These are phyloP conservation scores for Apistogramma diplotaenia DNA, from an alignment of 2,113 vertebrate species.

Conservation along the genomic window DNA sequence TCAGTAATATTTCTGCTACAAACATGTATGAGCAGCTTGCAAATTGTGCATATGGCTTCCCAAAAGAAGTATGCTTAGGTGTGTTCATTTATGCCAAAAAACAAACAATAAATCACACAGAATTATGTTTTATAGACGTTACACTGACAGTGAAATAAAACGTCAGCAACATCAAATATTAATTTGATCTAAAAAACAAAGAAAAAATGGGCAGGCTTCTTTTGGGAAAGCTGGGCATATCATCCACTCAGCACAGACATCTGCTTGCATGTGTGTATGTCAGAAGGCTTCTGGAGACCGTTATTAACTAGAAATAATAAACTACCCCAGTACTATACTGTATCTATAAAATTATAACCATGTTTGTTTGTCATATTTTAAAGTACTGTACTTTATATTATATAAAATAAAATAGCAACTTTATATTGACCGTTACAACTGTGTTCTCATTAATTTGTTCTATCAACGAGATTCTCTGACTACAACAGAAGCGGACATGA, in stretches of 20 bases:
- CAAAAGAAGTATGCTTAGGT: background rate
- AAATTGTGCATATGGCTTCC: background rate
- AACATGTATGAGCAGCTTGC: slow-evolving; percentile 25
- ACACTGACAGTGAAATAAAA: background rate
- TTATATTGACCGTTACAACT: slow-evolving; percentile 43
- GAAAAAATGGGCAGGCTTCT: background rate
- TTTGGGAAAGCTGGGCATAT: background rate
- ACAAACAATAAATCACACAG: background rate
- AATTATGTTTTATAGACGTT: background rate
- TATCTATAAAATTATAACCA: slow-evolving; percentile 53
- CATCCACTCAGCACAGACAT: background rate
- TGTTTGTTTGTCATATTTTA: slow-evolving; percentile 64
- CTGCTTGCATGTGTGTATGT: slow-evolving; percentile 33
- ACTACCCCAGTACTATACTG: slow-evolving; percentile 47
- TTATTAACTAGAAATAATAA: slow-evolving; percentile 19
- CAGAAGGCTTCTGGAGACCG: slow-evolving; percentile 4
- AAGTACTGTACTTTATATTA: slow-evolving; percentile 64
- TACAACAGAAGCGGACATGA: no score
- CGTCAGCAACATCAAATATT: background rate
- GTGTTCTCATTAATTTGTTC: background rate
- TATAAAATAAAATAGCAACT: slow-evolving; percentile 68
- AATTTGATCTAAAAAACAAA: background rate
- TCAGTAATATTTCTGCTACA: slow-evolving; percentile 50
- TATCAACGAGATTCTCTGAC: background rate
- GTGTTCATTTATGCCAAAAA: background rate